Base-by-base conservation (phyloP, 2,113 vertebrate species). In the Cyanoderma ruficeps region DNA sequence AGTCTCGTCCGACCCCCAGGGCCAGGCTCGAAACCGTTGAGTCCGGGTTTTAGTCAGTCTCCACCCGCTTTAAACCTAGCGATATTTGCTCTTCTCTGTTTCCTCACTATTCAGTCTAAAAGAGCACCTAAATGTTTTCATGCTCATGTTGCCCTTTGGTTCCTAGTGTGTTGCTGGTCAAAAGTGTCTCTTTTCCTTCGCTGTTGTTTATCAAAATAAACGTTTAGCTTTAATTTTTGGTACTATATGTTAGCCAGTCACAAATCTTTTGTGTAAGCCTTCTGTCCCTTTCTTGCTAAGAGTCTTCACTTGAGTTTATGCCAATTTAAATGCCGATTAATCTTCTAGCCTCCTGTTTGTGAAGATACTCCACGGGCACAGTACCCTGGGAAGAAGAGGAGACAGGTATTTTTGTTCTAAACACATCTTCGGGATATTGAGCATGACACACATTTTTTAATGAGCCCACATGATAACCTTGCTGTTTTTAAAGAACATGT, bases 141-240 rank as follows among this genome's bases (percentile, higher is more conserved):
- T 18, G 4, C 2, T 49, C 2, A 0, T 10, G 0, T 44, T 13
- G 1, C 10, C 10, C 11, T 44, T 25, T 15, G 8, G 3, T 41
- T 67, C 23, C 33, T 50, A 9, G 5, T 19, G 21, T 7, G 15
- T 6, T 56, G 10, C 6, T 52, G 46, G 12, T 57, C 23, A 17
- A 33, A 63, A 64, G 7, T 0, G 9, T 7, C 14, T 24, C 6
- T 76, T 56, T 71, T 4, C 10, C 25, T 5, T 41, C 4, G 0
- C 2, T 37, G 18, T 11, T 41, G 6, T n/a, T 33, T 12, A 11
- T 31, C 8, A 33, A 49, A 71, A 11, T 55, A 1, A 7, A 2
- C 15, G 18, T 31, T 56, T 4, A 7, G 0, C 7, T 42, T 57
- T 9, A 24, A 8, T 30, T 50, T 63, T 35, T 57, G 6, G 3